Evolutionary conservation across 2,797 vertebrate genomes (phyloP).

Genomic region (Gallirallus australis): DNA sequence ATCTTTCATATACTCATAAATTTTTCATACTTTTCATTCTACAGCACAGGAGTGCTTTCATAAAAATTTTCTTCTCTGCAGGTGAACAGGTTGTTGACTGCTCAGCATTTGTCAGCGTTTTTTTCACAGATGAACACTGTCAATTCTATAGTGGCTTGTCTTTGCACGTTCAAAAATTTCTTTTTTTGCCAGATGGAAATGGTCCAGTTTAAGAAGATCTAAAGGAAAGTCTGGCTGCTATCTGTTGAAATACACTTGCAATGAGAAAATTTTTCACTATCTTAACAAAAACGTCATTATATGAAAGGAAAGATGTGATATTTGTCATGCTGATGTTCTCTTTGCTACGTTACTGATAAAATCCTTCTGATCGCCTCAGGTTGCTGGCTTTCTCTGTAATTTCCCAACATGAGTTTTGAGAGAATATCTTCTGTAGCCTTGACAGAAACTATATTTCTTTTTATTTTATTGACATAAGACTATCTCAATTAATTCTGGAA

Average conservation of each 20-base stretch:
- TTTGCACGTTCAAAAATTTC: background rate
- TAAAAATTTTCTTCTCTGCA: background rate
- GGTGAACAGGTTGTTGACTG: background rate
- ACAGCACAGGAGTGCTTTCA: background rate
- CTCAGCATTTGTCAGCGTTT: background rate
- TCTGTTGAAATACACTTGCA: slow-evolving; percentile 3
- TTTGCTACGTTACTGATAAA: slow-evolving; percentile 20
- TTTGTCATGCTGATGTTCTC: slow-evolving; percentile 26
- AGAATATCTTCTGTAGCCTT: background rate
- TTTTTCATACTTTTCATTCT: background rate
- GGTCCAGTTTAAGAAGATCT: slow-evolving; percentile 6
- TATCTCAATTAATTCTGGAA: background rate
- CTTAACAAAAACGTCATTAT: slow-evolving; percentile 5
- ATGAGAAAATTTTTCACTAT: background rate
- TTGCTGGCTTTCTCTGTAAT: slow-evolving; percentile 41
- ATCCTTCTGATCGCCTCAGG: background rate
- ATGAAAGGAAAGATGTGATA: slow-evolving; percentile 42
- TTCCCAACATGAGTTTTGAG: slow-evolving; percentile 8
- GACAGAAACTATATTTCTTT: slow-evolving; percentile 1
- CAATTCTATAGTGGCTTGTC: background rate
- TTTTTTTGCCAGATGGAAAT: background rate
- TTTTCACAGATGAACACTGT: background rate
- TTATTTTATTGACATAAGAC: background rate
- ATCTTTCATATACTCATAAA: background rate
- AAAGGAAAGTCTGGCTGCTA: background rate